These are phyloP conservation scores for Macropus fuliginosus DNA, from an alignment of 2,797 vertebrate species.

Conservation along the genomic window DNA sequence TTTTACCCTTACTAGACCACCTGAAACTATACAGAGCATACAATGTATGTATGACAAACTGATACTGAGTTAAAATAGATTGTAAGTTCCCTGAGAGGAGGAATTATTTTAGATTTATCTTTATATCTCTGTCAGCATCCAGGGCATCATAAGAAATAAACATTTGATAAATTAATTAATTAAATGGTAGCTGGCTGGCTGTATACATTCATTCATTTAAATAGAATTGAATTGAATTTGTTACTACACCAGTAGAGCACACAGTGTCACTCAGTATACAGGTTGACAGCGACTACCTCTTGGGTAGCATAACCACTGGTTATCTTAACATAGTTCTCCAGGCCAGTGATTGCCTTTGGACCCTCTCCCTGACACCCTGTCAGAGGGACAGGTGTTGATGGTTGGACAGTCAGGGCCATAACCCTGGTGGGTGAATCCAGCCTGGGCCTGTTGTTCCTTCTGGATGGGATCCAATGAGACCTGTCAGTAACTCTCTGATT, in stretches of 20 bases:
- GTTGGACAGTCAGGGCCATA: background rate
- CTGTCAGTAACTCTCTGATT: background rate
- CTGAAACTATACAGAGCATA: background rate
- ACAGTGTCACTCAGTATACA: background rate
- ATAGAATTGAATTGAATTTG: background rate
- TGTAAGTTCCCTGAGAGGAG: background rate
- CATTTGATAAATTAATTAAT: background rate
- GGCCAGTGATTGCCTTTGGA: background rate
- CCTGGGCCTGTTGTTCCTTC: background rate
- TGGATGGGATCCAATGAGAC: background rate
- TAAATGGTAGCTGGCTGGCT: background rate
- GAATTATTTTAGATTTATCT: background rate
- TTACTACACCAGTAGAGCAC: background rate
- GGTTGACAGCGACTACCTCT: background rate
- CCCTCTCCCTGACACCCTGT: background rate
- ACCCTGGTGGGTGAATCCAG: background rate
- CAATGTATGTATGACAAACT: background rate
- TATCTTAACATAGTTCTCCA: background rate
- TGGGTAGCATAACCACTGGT: background rate
- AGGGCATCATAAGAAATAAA: background rate
- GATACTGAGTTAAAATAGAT: background rate
- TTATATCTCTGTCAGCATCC: background rate
- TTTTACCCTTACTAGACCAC: background rate
- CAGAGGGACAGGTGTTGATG: background rate
- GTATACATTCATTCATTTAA: background rate